Conservation (phyloP, 37 sponge, comb jelly and placozoan species). For the Beroe ovata region DNA sequence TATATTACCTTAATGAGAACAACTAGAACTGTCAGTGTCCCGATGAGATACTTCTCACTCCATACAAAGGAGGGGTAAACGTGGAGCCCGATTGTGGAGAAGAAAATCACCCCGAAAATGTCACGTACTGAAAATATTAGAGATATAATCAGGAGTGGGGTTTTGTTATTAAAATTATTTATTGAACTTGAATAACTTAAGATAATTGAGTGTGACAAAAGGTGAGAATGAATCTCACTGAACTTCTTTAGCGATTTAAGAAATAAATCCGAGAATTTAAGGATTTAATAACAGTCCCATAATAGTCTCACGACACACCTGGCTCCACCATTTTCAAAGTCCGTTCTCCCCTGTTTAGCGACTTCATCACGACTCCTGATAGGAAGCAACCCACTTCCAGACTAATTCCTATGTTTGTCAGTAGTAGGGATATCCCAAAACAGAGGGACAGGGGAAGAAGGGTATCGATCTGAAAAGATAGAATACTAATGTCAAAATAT, state of each 20-base stretch:
- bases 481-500: no score
- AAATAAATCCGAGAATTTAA: no score
- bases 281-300: neutral
- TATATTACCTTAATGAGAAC: constrained; percentile 23
- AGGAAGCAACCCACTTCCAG: constrained; percentile 38
- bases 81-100: constrained; percentile 5
- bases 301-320: neutral
- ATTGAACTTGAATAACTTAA: no score
- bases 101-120: neutral
- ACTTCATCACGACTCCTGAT: constrained; percentile 18
- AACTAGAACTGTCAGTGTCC: neutral
- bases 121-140: constrained; percentile 37
- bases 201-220: no score
- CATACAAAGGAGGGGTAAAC: constrained; percentile 40
- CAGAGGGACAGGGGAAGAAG: constrained; percentile 56
- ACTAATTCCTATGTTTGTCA: constrained; percentile 1
- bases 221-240: no score
- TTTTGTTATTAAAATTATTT: no score
- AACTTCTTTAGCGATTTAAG: no score
- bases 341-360: neutral
- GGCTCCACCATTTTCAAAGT: constrained; percentile 13
- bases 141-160: no score
- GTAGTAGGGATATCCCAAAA: neutral
- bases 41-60: constrained; percentile 8
- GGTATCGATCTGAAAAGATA: constrained; percentile 16